These are phyloP conservation scores for Epirrhoe alternata DNA, from an alignment of 2,888 invertebrate species.

Conservation along the genomic window DNA sequence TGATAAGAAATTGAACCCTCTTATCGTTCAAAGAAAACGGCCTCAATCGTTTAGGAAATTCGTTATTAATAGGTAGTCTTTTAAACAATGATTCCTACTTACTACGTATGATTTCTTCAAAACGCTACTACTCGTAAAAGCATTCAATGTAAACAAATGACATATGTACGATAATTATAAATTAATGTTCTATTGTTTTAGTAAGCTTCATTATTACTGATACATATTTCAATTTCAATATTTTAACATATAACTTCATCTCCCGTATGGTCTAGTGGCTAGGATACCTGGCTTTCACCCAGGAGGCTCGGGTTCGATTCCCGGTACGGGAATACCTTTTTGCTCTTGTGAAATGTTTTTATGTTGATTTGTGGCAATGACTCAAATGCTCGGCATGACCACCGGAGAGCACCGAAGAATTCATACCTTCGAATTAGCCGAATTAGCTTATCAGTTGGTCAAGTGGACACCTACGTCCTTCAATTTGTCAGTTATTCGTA, in stretches of 20 bases:
- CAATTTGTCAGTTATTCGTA: constrained; percentile 41
- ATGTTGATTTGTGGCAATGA: too few species aligned
- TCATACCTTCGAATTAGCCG: constrained; percentile 6
- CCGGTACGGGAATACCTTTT: constrained; percentile 85
- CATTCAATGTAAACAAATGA: too few species aligned
- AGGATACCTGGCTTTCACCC: constrained; percentile 90
- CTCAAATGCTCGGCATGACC: too few species aligned
- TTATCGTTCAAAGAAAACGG: constrained; percentile 29
- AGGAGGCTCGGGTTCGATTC: constrained; percentile 91
- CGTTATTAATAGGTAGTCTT: background rate
- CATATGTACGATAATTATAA: too few species aligned
- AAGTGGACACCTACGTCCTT: constrained; percentile 35
- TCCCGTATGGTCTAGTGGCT: constrained; percentile 89
- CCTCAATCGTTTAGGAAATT: constrained; percentile 2
- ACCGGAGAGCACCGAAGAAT: constrained; percentile 8
- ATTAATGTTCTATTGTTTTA: background rate
- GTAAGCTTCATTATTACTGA: background rate
- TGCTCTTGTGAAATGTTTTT: background rate
- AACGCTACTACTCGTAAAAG: background rate
- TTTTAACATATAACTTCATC: constrained; percentile 20
- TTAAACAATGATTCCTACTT: background rate
- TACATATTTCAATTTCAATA: background rate
- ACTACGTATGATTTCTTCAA: background rate
- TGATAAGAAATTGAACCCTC: constrained; percentile 30
- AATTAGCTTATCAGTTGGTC: constrained; percentile 18